phyloP scores from a whole-genome alignment of 2,888 invertebrate species.

The Papilio gigon region DNA sequence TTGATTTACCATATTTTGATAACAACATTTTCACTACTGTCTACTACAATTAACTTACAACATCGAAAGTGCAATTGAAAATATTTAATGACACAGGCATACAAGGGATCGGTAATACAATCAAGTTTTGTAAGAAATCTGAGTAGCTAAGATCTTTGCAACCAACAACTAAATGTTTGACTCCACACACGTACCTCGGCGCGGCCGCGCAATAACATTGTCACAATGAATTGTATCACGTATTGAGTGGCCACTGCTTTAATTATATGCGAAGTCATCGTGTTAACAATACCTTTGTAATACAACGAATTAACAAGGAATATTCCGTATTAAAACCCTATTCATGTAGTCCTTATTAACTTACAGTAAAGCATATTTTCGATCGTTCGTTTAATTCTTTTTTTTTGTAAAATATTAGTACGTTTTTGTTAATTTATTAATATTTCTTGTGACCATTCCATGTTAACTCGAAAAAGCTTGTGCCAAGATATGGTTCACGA shows the following conservation, averaged over 20 bases:
- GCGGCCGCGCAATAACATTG: constrained; percentile 3
- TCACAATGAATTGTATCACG: constrained; percentile 11
- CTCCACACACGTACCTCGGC: constrained; percentile 6
- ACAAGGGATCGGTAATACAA: constrained; percentile 15
- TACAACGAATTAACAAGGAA: constrained; percentile 13
- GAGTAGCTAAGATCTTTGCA: constrained; percentile 9
- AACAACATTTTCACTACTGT: background rate
- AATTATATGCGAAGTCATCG: constrained; percentile 29
- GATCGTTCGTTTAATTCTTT: too few species aligned
- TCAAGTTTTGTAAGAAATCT: constrained; percentile 30
- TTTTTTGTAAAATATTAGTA: too few species aligned
- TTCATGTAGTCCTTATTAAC: too few species aligned
- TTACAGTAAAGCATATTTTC: too few species aligned
- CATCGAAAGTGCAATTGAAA: background rate
- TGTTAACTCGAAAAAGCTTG: too few species aligned
- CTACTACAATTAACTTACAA: background rate
- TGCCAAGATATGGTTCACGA: too few species aligned
- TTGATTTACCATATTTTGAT: background rate
- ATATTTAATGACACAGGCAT: background rate
- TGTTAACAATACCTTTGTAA: constrained; percentile 17
- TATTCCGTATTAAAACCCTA: background rate
- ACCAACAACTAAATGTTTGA: constrained; percentile 25
- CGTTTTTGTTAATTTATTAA: too few species aligned
- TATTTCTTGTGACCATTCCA: too few species aligned
- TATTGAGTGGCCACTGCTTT: constrained; percentile 23